Evolutionary conservation across 2,113 vertebrate species (phyloP).

Genomic region (Hippocampus mohnikei): DNA sequence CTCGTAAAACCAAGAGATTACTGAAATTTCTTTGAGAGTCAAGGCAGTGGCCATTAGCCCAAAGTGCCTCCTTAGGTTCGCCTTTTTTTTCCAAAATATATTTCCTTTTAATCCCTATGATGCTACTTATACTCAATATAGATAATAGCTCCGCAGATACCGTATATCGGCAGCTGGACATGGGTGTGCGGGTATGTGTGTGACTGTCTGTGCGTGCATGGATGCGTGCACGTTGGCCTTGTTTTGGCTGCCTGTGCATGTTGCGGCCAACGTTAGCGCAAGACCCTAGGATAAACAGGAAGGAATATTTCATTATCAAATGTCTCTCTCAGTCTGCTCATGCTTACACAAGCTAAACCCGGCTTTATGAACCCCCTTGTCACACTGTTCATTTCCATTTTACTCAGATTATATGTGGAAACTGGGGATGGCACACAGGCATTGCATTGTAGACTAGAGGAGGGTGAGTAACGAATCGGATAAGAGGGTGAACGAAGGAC

Average conservation of each 20-base stretch:
- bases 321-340: slow-evolving; percentile 19
- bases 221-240: background rate
- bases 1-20: slow-evolving; percentile 68
- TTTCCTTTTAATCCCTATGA: slow-evolving; percentile 37
- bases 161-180: background rate
- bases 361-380: slow-evolving; percentile 27
- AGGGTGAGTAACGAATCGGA: slow-evolving; percentile 1
- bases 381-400: slow-evolving; percentile 1
- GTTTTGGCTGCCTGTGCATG: background rate
- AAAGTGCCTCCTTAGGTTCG: slow-evolving; percentile 49
- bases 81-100: slow-evolving; percentile 40
- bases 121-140: slow-evolving; percentile 8
- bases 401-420: slow-evolving; percentile 23
- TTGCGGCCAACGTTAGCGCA: slow-evolving; percentile 11
- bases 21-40: slow-evolving; percentile 61
- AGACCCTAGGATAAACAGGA: slow-evolving; percentile 35
- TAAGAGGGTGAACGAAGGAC: slow-evolving; percentile 24
- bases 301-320: slow-evolving; percentile 37
- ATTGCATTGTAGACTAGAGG: background rate
- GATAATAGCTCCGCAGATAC: background rate
- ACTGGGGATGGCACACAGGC: slow-evolving; percentile 12
- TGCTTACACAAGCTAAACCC: slow-evolving; percentile 26
- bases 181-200: slow-evolving; percentile 2
- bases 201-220: background rate
- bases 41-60: slow-evolving; percentile 61